Conservation (phyloP, 1,140 invertebrate species). For the Kradibia gibbosae region DNA sequence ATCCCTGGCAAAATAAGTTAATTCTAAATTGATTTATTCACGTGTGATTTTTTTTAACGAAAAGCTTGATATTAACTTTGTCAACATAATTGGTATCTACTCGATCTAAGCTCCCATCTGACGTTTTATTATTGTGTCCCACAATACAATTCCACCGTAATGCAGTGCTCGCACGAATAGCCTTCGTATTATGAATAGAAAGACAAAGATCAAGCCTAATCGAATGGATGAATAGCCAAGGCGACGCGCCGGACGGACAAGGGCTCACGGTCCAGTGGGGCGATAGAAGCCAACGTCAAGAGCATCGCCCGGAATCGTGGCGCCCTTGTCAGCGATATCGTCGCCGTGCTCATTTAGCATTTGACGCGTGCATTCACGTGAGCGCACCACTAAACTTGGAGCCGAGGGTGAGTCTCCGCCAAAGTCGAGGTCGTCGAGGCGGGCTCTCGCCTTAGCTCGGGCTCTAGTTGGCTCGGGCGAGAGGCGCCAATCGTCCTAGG, state of each 20-base stretch:
- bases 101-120: no score
- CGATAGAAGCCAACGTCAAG: neutral
- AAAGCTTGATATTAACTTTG: no score
- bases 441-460: slow-evolving; percentile 15
- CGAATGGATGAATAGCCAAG: neutral
- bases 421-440: neutral
- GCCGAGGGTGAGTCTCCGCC: neutral
- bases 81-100: no score
- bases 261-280: neutral
- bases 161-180: no score
- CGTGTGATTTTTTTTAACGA: no score
- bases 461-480: neutral
- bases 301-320: neutral
- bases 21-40: no score
- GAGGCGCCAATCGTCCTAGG: no score
- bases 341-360: neutral
- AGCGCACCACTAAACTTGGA: slow-evolving; percentile 11
- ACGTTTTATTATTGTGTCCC: no score
- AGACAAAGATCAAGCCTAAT: no score
- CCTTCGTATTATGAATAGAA: no score
- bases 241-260: neutral
- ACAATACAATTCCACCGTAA: no score
- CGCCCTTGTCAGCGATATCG: slow-evolving; percentile 24
- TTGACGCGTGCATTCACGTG: slow-evolving; percentile 3
- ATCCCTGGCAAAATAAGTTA: no score